Evolutionary conservation across 1,140 invertebrate species (phyloP), one percentile per base, ranked within the genome.

Genomic region (Drosophila tropicalis): DNA sequence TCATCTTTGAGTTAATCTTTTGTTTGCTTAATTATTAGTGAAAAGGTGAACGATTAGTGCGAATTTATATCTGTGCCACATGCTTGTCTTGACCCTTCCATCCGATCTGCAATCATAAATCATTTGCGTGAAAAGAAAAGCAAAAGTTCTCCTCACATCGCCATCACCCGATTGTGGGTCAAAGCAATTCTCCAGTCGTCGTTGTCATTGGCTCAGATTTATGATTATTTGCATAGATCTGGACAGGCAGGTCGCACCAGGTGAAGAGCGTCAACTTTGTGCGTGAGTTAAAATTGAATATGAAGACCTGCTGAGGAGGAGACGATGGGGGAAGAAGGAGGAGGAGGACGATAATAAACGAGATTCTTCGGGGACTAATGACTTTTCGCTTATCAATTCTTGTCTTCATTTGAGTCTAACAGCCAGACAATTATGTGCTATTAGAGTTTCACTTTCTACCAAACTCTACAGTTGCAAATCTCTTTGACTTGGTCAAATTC

Each of bases 381-480:
- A 54, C 47, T 76, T 34, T 76, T 51, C 41, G 67, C 62, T 41
- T 62, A 67, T 41, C 58, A 57, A 67, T 70, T 77, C 57, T 72
- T 81, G 63, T 60, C 44, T 51, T 4, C 13, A 51, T 51, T 47
- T 12, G 9, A 22, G 44, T 51, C 40, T 63, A 17, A 70, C 58
- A 65, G 51, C 19, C 61, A 41, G 19, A 40, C 47, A 56, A 87
- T 82, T 87, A 82, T 63, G 17, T 55, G 44, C 55, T 73, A 72
- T 86, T 86, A 86, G 63, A 61, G 78, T 86, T 86, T 86, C 82
- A 86, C 82, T 86, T 79, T 86, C 78, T 47, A 55, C 54, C 32
- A 4, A 41, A 75, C 69, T 62, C 51, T 68, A 32, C 39, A 13
- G 32, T 36, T 69, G 51, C 54, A 15, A 39, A 76, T 57, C 13